Evolutionary conservation across 2,797 vertebrate genomes (phyloP), one percentile per base, ranked within the genome.

Genomic region (Astyanax mexicanus): DNA sequence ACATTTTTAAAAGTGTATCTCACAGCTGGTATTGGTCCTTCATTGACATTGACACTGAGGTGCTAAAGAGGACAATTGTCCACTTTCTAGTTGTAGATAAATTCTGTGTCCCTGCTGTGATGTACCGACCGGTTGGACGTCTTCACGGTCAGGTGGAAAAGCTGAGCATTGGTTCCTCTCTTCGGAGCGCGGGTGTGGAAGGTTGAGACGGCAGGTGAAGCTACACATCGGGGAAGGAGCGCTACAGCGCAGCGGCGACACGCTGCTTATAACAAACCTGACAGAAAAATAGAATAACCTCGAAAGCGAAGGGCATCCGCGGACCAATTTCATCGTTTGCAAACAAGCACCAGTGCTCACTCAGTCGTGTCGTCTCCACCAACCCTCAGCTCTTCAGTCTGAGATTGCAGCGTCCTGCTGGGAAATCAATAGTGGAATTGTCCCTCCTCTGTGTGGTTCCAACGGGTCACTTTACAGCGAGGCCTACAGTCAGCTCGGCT

Each of bases 301-400:
- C n/a, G 38, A 37, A 37, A 54, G 3, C 32, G 25, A 29, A 32
- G 11, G 17, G 7, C 10, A n/a, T 1, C 58, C 38, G 21, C 58
- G 40, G 35, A 13, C 35, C n/a, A 38, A 40, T 11, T 61, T 19
- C 0, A 12, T 37, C n/a, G 12, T 62, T 62, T 35, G 10, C 37
- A 21, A 40, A 38, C 35, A 25, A 7, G 21, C 37, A 15, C 21
- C 64, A 25, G 21, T 42, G 61, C 38, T 64, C 12, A 9, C 37
- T 38, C 61, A 8, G 11, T 44, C 27, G 61, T 64, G 61, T 64
- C 61, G 44, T 38, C 12, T 12, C 21, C 21, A 25, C 19, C 13
- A 61, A 64, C 61, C 61, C 6, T n/a, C n/a, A 38, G 61, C 21
- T 64, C 61, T 44, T 64, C 37, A 25, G 13, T 44, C 61, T 64